Percentiles rank a stretch among this genome's conserved stretches.
Evolutionary conservation across 2,888 invertebrate genomes (phyloP).

Genomic region (Ischnus inquisitorius): DNA sequence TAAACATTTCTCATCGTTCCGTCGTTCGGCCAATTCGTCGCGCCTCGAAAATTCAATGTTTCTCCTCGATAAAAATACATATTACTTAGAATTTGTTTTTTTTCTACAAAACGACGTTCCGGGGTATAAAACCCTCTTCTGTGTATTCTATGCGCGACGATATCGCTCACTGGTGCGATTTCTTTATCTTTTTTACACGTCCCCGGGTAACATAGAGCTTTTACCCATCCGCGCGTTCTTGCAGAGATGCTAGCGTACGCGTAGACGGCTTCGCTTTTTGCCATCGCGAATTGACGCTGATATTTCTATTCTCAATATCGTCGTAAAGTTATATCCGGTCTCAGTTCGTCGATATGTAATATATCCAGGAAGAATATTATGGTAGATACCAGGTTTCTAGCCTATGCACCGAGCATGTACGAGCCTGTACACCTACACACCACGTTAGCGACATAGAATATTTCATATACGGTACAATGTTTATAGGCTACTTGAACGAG

Average conservation of each 20-base stretch:
- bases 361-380: background rate
- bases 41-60: background rate
- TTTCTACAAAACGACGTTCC: background rate
- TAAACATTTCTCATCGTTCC: background rate
- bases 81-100: background rate
- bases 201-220: too few species aligned
- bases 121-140: background rate
- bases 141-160: too few species aligned
- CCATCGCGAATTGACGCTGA: background rate
- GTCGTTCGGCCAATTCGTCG: background rate
- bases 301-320: slow-evolving; percentile 4
- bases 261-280: background rate
- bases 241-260: too few species aligned
- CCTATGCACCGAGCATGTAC: too few species aligned
- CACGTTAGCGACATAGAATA: background rate
- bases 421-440: background rate
- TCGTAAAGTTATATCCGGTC: background rate
- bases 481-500: slow-evolving; percentile 19
- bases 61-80: background rate
- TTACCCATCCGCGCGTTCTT: too few species aligned
- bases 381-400: background rate
- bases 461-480: slow-evolving; percentile 5
- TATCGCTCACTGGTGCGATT: too few species aligned
- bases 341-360: background rate
- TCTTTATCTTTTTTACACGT: too few species aligned